Evolutionary conservation across 2,888 invertebrate genomes (phyloP).

Genomic region (Xestoiulus laeticollis): DNA sequence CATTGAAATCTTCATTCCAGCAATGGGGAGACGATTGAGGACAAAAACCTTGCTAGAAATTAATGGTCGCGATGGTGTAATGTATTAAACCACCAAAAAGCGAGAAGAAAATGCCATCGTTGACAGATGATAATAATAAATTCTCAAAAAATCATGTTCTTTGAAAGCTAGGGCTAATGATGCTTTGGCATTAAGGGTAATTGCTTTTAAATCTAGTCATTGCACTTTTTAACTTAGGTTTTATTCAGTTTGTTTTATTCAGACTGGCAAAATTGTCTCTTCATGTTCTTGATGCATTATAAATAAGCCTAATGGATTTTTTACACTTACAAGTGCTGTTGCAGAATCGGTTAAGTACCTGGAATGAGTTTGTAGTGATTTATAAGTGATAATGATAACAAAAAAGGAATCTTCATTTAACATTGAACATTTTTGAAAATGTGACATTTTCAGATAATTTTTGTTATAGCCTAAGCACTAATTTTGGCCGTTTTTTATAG

Average conservation of each 20-base stretch:
- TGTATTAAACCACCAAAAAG: constrained; percentile 37
- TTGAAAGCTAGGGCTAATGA: background rate
- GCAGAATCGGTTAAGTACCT: background rate
- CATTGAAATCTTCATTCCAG: too few species aligned
- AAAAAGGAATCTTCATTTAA: background rate
- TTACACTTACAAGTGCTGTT: background rate
- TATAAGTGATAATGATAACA: background rate
- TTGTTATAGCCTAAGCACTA: too few species aligned
- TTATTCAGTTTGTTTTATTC: background rate
- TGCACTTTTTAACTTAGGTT: constrained; percentile 1
- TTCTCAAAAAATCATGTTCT: constrained; percentile 37
- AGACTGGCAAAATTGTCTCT: background rate
- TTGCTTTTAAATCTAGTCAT: constrained; percentile 37
- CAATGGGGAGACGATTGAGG: background rate
- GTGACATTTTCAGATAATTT: too few species aligned
- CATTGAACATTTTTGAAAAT: too few species aligned
- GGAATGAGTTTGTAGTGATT: background rate
- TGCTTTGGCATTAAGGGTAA: constrained; percentile 1
- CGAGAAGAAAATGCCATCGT: constrained; percentile 8
- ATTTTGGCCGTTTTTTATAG: too few species aligned
- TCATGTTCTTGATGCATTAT: background rate
- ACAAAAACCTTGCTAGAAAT: background rate
- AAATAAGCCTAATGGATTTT: constrained; percentile 34
- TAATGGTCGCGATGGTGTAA: background rate
- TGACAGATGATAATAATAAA: constrained; percentile 34